A percentile compares a stretch with the other conserved stretches of the same genome.
phyloP scores from a whole-genome alignment of 2,113 vertebrate genomes.

The Redunca redunca region DNA sequence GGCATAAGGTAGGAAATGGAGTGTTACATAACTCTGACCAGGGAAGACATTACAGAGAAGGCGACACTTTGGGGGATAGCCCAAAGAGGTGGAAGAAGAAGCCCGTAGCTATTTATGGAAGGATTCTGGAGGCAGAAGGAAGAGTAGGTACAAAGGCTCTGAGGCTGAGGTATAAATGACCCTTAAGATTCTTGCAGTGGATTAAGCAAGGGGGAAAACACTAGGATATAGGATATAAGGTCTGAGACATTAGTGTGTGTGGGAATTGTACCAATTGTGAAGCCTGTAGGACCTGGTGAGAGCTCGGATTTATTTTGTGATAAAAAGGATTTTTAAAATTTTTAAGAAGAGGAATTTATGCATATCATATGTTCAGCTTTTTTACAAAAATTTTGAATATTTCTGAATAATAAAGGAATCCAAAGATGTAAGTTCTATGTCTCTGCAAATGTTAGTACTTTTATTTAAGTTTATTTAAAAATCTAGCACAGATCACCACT shows the following conservation, averaged over 20 bases:
- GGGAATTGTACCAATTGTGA: rapidly evolving
- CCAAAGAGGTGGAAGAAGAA: background rate
- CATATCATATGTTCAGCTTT: background rate
- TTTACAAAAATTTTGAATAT: background rate
- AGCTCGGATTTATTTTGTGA: background rate
- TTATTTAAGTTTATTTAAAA: background rate
- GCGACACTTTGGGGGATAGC: background rate
- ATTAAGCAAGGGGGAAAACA: background rate
- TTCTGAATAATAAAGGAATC: background rate
- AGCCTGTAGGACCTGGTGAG: background rate
- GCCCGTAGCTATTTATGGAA: background rate
- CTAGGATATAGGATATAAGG: no score
- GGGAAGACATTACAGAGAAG: background rate
- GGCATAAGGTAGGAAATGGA: background rate
- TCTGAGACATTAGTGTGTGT: rapidly evolving
- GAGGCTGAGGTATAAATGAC: background rate
- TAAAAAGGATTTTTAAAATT: background rate
- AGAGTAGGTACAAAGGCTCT: background rate
- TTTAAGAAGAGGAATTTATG: background rate
- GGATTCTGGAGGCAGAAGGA: background rate
- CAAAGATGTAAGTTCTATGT: background rate
- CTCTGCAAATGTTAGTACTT: background rate
- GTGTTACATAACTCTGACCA: background rate
- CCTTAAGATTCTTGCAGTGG: background rate
- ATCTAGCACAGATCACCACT: background rate